Base-by-base conservation (phyloP, 2,888 invertebrate genomes). In the Fabriciana adippe region DNA sequence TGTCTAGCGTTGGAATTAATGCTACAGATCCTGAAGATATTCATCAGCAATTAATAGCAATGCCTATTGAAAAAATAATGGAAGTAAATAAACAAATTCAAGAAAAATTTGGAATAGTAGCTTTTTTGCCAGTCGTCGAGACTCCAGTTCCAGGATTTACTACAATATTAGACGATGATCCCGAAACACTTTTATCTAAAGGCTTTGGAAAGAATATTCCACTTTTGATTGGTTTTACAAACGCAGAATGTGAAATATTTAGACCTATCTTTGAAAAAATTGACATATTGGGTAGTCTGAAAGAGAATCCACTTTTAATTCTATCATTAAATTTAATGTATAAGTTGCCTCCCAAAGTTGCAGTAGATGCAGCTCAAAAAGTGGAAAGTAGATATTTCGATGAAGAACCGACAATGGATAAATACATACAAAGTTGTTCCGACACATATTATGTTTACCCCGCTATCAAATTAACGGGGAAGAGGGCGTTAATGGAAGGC, bases 1-100 rank as follows among this genome's bases (percentile, higher is more conserved):
- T 93, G 78, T 72, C 78, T 67, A 66, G 89, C 80, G 78, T 95
- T 87, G 94, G 81, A 64, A 83, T 90, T 64, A 86, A 82, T 64
- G 72, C 83, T 5, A 82, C 84, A 0, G 82, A 87, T 55, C 75
- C 86, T 1, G 83, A 84, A 1, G 79, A 80, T 6, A 77, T 87
- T 4, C 84, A 90, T 66, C 76, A 77, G 31, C 78, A 79, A 66
- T 83, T 93, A 3, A 74, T 82, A n/a, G 65, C 78, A 2, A 66
- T 82, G 64, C 87, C 90, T 0, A 75, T 86, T 8, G 81, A 86
- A 35, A 79, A 80, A 60, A 80, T 92, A 16, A 78, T 79, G 71
- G 78, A 79, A 14, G 88, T 83, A n/a, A 83, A 89, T 65, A 74
- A 71, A 47, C 51, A 73, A 2, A 69, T 92, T 50, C 74, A 85